Evolutionary conservation across 2,888 invertebrate species (phyloP).

Genomic region (Pyralis farinalis): DNA sequence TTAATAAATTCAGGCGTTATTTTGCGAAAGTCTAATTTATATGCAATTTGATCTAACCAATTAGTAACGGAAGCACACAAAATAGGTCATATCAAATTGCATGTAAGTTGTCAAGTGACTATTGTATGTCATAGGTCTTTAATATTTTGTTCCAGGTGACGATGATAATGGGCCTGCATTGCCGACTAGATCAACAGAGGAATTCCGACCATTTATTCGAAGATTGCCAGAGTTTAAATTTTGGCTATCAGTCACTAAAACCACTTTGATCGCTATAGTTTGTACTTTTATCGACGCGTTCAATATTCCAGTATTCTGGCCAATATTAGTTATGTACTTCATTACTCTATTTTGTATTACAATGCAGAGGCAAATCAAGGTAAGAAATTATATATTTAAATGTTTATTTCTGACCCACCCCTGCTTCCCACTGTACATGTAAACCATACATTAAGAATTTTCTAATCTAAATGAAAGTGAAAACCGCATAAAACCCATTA

Average conservation of each 20-base stretch:
- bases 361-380: slow-evolving; percentile 99
- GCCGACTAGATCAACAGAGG: slow-evolving; percentile 97
- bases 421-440: too few relatives aligned
- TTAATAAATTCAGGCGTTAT: too few relatives aligned
- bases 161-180: slow-evolving; percentile 95
- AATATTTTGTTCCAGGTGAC: slow-evolving; percentile 48
- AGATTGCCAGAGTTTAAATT: slow-evolving; percentile 99
- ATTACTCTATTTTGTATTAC: slow-evolving; percentile 98
- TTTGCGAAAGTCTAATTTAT: too few relatives aligned
- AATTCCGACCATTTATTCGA: slow-evolving; percentile 98
- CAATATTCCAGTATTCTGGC: slow-evolving; percentile 99
- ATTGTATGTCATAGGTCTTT: slow-evolving; percentile 10
- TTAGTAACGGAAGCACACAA: too few relatives aligned
- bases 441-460: too few relatives aligned
- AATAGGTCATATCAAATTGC: too few relatives aligned
- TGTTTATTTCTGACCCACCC: too few relatives aligned
- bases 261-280: slow-evolving; percentile 92
- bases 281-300: slow-evolving; percentile 99
- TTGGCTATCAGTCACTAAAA: slow-evolving; percentile 98
- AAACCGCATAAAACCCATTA: too few relatives aligned
- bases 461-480: too few relatives aligned
- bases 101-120: too few relatives aligned
- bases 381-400: slow-evolving; percentile 62
- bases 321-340: slow-evolving; percentile 99
- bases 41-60: too few relatives aligned